Evolutionary conservation across 2,888 invertebrate genomes (phyloP), one percentile per base, ranked within the genome.

Genomic region (Abrostola tripartita): DNA sequence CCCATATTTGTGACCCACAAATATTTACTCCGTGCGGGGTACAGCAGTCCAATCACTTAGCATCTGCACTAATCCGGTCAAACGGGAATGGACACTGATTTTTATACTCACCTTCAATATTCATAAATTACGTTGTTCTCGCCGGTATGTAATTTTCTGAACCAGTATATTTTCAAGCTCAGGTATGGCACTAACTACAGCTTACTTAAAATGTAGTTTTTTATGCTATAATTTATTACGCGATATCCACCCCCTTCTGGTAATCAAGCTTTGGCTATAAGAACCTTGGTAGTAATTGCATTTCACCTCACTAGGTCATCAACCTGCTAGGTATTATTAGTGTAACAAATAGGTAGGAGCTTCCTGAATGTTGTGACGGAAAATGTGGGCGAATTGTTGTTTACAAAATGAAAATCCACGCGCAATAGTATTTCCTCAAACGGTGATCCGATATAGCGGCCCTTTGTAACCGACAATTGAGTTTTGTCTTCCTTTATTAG

Each of bases 401-500:
- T 37, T 12, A 36, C 12, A 58, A 63, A 60, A 55, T 14, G 47
- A 42, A 62, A 64, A 44, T 49, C 51, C 41, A 9, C 36, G 14
- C 50, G 50, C 68, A 68, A 75, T 67, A 65, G 50, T 42, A 60
- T 68, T 72, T 58, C 44, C 63, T 35, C 56, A 55, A 75, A 51
- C 63, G 53, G 36, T 64, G 66, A 68, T 61, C 65, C 52, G 65
- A 72, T 71, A 59, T 52, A 71, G 40, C 41, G 53, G 47, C 61
- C 63, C 65, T 79, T 78, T 74, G 68, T 63, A 61, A 56, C 65
- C 53, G 14, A 65, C 64, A 79, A 77, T 76, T 56, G 71, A 74
- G 71, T 79, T 77, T 70, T 61, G 74, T 69, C 56, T 76, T 65
- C 36, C 49, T 52, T 77, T 79, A 79, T 79, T 72, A 65, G 68